A percentile compares a stretch with the other conserved stretches of the same genome.
Conservation (phyloP, 2,888 invertebrate genomes). For the Oligia fasciuncula region DNA sequence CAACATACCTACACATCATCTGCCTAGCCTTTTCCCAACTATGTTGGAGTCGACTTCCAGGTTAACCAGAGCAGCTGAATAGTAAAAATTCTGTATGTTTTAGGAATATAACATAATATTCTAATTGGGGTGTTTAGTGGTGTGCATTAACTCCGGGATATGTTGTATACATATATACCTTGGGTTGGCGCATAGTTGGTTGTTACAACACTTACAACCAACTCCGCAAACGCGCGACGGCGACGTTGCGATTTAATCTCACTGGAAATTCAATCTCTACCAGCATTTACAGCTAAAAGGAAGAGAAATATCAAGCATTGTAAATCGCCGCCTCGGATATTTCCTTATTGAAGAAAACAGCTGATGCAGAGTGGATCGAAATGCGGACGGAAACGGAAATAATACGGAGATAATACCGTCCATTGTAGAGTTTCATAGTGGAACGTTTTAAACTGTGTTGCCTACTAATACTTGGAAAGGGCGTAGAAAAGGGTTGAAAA, state of each 20-base stretch:
- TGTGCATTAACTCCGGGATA: background rate
- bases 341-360: slow-evolving; percentile 65
- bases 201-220: background rate
- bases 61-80: too few relatives aligned
- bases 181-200: background rate
- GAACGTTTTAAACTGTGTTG: slow-evolving; percentile 27
- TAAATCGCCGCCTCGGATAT: slow-evolving; percentile 47
- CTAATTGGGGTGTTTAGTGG: background rate
- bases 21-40: too few relatives aligned
- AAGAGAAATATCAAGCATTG: slow-evolving; percentile 56
- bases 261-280: slow-evolving; percentile 40
- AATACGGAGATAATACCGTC: slow-evolving; percentile 32
- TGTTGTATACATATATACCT: background rate
- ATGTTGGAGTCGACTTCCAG: too few relatives aligned
- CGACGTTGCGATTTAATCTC: slow-evolving; percentile 36
- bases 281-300: slow-evolving; percentile 32
- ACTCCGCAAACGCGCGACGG: background rate
- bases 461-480: background rate
- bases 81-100: too few relatives aligned
- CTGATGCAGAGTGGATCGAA: slow-evolving; percentile 61
- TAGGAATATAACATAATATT: background rate
- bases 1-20: too few relatives aligned
- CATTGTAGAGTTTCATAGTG: slow-evolving; percentile 50
- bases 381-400: slow-evolving; percentile 55
- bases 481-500: background rate